phyloP scores from a whole-genome alignment of 2,888 invertebrate species.

The Eretmocerus hayati region DNA sequence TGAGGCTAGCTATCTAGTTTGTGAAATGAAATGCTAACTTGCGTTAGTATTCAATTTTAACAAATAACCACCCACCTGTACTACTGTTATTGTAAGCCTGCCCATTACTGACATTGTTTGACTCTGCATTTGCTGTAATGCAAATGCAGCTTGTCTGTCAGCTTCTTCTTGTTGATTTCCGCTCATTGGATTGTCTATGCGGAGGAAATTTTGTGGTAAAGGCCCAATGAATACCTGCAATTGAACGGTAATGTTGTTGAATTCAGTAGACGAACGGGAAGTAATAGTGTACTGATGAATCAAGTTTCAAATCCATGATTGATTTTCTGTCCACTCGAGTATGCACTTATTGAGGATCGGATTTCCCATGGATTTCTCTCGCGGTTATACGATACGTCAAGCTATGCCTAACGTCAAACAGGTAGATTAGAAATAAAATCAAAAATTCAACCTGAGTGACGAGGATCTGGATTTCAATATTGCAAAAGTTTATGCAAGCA shows the following conservation, averaged over 20 bases:
- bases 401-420: neutral
- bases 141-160: conserved; percentile 71
- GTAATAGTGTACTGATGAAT: neutral
- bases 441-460: too few relatives aligned
- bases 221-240: conserved; percentile 70
- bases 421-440: neutral
- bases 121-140: conserved; percentile 59
- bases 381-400: too few relatives aligned
- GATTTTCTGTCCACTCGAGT: too few relatives aligned
- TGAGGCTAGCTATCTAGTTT: too few relatives aligned
- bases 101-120: conserved; percentile 54
- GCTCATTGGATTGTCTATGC: conserved; percentile 45
- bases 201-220: conserved; percentile 70
- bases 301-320: too few relatives aligned
- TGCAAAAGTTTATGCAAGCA: conserved; percentile 10
- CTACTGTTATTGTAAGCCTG: conserved; percentile 76
- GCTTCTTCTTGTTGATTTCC: conserved; percentile 66
- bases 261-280: neutral
- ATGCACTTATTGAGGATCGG: neutral
- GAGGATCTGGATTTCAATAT: too few relatives aligned
- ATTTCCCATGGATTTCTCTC: too few relatives aligned
- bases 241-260: neutral
- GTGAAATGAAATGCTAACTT: too few relatives aligned
- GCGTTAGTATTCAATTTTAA: too few relatives aligned
- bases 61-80: too few relatives aligned